These are phyloP conservation scores for Emberiza fucata DNA, from an alignment of 2,113 vertebrate genomes.

Conservation along the genomic window DNA sequence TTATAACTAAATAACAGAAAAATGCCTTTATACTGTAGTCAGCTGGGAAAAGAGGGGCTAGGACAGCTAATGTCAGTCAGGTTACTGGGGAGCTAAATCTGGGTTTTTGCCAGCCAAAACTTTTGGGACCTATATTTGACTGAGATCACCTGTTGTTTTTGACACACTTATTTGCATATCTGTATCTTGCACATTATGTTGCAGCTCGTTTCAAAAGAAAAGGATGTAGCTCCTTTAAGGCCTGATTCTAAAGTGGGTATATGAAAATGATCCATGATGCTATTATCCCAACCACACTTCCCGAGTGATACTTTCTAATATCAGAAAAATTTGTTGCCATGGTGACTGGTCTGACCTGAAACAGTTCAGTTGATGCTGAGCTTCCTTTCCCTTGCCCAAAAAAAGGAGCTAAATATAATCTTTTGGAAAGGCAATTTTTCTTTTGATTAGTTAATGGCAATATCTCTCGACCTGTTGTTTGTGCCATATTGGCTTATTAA, in stretches of 20 bases:
- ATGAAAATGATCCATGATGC: conserved; percentile 49
- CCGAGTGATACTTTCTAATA: conserved; percentile 50
- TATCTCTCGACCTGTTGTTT: neutral
- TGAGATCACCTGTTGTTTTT: neutral
- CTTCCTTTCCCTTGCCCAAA: neutral
- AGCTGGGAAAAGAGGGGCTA: neutral
- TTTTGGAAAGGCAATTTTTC: conserved; percentile 2
- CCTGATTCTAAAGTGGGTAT: neutral
- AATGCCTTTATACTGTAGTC: neutral
- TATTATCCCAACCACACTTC: conserved; percentile 34
- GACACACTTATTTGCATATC: neutral
- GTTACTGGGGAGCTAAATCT: neutral
- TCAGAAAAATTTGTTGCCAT: conserved; percentile 60
- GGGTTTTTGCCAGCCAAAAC: neutral
- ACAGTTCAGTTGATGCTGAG: conserved; percentile 21
- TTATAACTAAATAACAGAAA: neutral
- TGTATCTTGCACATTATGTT: neutral
- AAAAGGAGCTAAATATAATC: conserved; percentile 3
- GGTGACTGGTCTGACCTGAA: conserved; percentile 57
- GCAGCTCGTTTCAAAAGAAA: neutral
- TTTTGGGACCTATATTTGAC: neutral
- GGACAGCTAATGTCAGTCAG: neutral
- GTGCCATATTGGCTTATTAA: neutral
- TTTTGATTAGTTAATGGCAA: neutral
- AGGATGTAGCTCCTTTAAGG: neutral